A percentile compares a stretch with the other conserved stretches of the same genome.
Conservation (phyloP, 2,888 invertebrate species). For the Melipona bicolor region DNA sequence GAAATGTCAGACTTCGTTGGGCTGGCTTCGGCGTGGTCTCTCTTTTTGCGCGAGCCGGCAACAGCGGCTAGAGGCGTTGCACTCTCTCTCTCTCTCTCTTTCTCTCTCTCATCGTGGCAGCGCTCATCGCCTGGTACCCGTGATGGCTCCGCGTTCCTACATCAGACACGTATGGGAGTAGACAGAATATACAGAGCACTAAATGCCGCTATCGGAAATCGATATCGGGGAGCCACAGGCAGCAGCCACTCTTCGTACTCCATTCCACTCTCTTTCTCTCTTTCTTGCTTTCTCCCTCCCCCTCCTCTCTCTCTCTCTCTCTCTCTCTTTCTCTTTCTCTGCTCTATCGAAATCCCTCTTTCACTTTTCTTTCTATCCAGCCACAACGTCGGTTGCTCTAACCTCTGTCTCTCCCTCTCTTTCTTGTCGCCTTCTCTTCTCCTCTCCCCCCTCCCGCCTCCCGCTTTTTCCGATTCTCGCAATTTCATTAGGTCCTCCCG, state of each 20-base stretch:
- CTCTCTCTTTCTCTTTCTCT: neutral
- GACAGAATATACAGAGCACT: slow-evolving; percentile 81
- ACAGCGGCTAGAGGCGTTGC: slow-evolving; percentile 56
- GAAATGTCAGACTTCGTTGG: slow-evolving; percentile 55
- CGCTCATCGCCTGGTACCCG: slow-evolving; percentile 65
- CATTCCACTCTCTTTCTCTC: slow-evolving; percentile 18
- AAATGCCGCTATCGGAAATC: slow-evolving; percentile 83
- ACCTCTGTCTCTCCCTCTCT: neutral
- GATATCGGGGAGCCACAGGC: slow-evolving; percentile 81
- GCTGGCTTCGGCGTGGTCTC: slow-evolving; percentile 44
- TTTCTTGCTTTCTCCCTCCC: neutral
- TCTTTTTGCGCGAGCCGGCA: slow-evolving; percentile 67
- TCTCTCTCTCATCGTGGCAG: slow-evolving; percentile 43
- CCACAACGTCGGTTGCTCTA: neutral
- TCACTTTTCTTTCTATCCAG: neutral
- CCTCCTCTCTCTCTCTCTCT: neutral
- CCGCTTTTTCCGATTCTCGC: slow-evolving; percentile 38
- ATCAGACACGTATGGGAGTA: slow-evolving; percentile 80
- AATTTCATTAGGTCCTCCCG: slow-evolving; percentile 42
- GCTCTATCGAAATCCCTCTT: neutral
- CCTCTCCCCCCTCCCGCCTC: neutral
- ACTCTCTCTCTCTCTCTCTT: neutral
- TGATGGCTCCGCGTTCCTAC: slow-evolving; percentile 68
- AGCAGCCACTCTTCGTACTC: slow-evolving; percentile 77
- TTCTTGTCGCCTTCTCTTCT: neutral